A percentile compares a stretch with the other conserved stretches of the same genome.
Conservation (phyloP, 2,797 vertebrate genomes). For the Labeo calbasu region DNA sequence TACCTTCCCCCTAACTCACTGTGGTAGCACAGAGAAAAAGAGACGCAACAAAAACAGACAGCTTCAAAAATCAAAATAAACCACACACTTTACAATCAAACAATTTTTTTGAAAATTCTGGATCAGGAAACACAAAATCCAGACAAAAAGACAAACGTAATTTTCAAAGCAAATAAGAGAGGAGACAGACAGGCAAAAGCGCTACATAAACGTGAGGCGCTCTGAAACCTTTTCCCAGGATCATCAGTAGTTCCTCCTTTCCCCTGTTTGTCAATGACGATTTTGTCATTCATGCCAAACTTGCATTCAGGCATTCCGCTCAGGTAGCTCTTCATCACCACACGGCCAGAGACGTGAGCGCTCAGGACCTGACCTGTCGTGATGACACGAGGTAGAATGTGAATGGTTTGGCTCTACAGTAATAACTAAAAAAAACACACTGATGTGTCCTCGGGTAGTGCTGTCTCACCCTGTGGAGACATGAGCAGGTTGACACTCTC, state of each 20-base stretch:
- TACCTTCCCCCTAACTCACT: conserved; percentile 88
- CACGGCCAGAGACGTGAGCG: conserved; percentile 95
- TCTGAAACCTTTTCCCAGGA: conserved; percentile 90
- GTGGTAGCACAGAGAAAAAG: conserved; percentile 80
- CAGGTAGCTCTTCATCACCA: conserved; percentile 99
- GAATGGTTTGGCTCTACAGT: neutral
- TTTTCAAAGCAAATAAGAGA: conserved; percentile 34
- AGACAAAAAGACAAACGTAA: conserved; percentile 13
- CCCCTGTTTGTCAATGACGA: conserved; percentile 98
- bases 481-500: conserved; percentile 98
- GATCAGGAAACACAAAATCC: conserved; percentile 6
- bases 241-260: conserved; percentile 95
- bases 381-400: neutral
- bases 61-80: conserved; percentile 69
- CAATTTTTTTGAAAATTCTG: conserved; percentile 23
- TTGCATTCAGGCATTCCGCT: conserved; percentile 99
- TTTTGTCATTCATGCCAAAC: conserved; percentile 99
- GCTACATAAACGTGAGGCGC: neutral
- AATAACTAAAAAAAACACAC: neutral
- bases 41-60: conserved; percentile 73
- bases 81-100: conserved; percentile 48
- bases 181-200: neutral
- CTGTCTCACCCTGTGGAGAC: conserved; percentile 92
- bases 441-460: neutral
- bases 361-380: conserved; percentile 94